phyloP scores from a whole-genome alignment of 2,113 vertebrate genomes.

The Prietella phreatophila region DNA sequence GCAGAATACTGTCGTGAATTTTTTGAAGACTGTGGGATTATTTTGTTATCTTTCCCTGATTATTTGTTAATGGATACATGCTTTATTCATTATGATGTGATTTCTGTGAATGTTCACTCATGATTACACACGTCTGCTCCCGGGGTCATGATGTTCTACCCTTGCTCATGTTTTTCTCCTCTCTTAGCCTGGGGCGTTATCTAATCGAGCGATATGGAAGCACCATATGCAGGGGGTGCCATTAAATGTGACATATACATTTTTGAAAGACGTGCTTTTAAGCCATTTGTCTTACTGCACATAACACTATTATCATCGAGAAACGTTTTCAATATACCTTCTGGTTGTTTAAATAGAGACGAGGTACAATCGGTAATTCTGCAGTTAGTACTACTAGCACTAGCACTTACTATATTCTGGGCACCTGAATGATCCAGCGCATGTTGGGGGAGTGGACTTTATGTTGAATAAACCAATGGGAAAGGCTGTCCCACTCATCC shows the following conservation, averaged over 20 bases:
- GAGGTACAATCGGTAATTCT: background rate
- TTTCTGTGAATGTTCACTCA: too few species aligned
- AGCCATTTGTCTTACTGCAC: background rate
- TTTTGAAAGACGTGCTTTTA: too few species aligned
- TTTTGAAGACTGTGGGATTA: too few species aligned
- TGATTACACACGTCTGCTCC: too few species aligned
- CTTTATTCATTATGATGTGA: too few species aligned
- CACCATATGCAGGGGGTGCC: background rate
- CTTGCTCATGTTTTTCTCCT: too few species aligned
- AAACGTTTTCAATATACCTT: background rate
- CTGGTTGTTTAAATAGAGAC: background rate
- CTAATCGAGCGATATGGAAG: background rate
- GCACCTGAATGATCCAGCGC: constrained; percentile 97
- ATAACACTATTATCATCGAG: background rate
- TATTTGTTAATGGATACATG: too few species aligned
- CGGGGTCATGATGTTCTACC: too few species aligned
- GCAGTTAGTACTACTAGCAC: background rate
- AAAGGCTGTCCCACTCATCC: constrained; percentile 85
- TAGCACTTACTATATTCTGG: constrained; percentile 91
- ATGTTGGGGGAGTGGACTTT: constrained; percentile 93
- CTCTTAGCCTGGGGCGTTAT: too few species aligned
- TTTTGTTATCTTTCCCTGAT: too few species aligned
- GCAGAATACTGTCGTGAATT: too few species aligned
- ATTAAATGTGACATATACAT: background rate
- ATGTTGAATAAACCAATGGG: constrained; percentile 93